These are phyloP conservation scores for Dasypus novemcinctus DNA, from an alignment of 2,113 vertebrate species.

Conservation along the genomic window DNA sequence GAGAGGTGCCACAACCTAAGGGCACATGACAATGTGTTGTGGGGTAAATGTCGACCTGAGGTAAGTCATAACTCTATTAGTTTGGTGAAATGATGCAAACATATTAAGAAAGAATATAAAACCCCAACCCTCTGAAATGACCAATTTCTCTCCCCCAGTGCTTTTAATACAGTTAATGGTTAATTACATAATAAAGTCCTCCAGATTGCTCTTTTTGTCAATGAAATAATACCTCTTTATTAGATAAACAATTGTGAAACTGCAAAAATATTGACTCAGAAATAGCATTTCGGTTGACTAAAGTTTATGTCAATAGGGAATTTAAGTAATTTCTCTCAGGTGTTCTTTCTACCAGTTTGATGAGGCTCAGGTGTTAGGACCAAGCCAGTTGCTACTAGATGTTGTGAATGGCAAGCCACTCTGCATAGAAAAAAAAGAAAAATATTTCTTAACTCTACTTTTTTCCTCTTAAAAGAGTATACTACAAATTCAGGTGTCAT, in stretches of 20 bases:
- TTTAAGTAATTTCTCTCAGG: conserved; percentile 69
- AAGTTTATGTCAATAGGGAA: conserved; percentile 63
- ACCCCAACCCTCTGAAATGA: conserved; percentile 57
- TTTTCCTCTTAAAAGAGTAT: not conserved
- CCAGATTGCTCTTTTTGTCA: conserved; percentile 75
- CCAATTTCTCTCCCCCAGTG: conserved; percentile 72
- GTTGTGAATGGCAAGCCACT: not conserved
- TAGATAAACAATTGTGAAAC: conserved; percentile 75
- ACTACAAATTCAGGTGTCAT: not conserved
- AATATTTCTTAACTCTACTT: not conserved
- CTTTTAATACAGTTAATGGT: conserved; percentile 80
- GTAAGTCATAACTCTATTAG: conserved; percentile 81
- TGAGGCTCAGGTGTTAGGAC: not conserved
- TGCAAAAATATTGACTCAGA: conserved; percentile 78
- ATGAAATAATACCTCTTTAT: conserved; percentile 72
- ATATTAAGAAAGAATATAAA: conserved; percentile 69
- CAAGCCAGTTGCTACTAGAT: not conserved
- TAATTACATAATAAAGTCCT: conserved; percentile 80
- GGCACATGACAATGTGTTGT: conserved; percentile 69
- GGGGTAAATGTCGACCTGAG: conserved; percentile 69
- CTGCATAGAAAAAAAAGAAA: not conserved
- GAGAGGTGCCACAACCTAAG: conserved; percentile 79
- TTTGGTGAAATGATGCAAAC: conserved; percentile 78
- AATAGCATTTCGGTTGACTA: conserved; percentile 62
- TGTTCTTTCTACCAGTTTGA: conserved; percentile 56